phyloP scores from a whole-genome alignment of 2,797 vertebrate genomes.

The Ispidina picta region DNA sequence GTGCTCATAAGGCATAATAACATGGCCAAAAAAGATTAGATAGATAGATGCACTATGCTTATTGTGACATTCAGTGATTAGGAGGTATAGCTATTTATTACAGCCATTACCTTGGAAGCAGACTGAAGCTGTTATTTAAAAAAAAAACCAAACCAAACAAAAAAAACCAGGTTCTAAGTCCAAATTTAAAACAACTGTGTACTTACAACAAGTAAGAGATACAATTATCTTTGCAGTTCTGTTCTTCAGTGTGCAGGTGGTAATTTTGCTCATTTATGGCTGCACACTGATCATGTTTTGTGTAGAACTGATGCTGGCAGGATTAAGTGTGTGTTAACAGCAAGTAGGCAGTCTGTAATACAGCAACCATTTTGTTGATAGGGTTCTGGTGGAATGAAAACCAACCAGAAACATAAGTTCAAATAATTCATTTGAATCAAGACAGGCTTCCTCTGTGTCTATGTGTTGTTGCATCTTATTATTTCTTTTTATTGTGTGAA shows the following conservation, averaged over 20 bases:
- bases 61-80: slow-evolving; percentile 63
- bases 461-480: not conserved
- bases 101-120: slow-evolving; percentile 57
- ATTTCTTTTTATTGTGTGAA: not conserved
- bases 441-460: not conserved
- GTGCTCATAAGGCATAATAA: slow-evolving; percentile 61
- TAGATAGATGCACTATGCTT: slow-evolving; percentile 41
- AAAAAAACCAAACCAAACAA: not conserved
- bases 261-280: slow-evolving; percentile 70
- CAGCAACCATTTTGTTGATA: slow-evolving; percentile 22
- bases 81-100: slow-evolving; percentile 60
- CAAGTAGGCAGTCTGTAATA: slow-evolving; percentile 52
- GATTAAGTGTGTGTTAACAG: slow-evolving; percentile 44
- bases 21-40: slow-evolving; percentile 36
- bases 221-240: slow-evolving; percentile 58
- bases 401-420: not conserved
- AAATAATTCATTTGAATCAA: not conserved
- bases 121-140: slow-evolving; percentile 43
- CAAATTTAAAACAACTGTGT: slow-evolving; percentile 56
- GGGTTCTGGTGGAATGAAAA: slow-evolving; percentile 18
- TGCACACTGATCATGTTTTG: slow-evolving; percentile 43
- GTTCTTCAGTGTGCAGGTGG: slow-evolving; percentile 52
- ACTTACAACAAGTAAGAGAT: slow-evolving; percentile 47
- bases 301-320: not conserved
- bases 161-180: slow-evolving; percentile 1